Conservation (phyloP, 2,888 invertebrate species). For the Drosophila kambysellisi region DNA sequence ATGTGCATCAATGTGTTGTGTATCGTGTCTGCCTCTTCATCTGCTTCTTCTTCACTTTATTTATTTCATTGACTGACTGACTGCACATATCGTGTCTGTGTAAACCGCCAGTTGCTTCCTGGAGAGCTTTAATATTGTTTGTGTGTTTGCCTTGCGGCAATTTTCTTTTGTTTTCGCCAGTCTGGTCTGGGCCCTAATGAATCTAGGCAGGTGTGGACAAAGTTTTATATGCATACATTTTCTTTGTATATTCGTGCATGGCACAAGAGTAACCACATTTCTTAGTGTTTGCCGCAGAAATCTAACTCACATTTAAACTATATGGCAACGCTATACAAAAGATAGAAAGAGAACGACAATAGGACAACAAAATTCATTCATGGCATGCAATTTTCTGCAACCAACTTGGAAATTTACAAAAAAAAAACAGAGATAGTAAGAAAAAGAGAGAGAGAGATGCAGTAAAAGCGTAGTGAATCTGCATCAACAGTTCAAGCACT, state of each 20-base stretch:
- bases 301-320: slow-evolving; percentile 2
- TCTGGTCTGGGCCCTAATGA: slow-evolving; percentile 22
- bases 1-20: slow-evolving; percentile 48
- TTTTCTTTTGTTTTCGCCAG: slow-evolving; percentile 62
- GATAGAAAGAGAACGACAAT: slow-evolving; percentile 2
- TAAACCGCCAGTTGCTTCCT: slow-evolving; percentile 56
- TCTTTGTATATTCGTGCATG: slow-evolving; percentile 12
- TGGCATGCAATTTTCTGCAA: slow-evolving; percentile 9
- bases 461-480: slow-evolving; percentile 10
- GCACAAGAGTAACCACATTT: slow-evolving; percentile 37
- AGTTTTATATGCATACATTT: slow-evolving; percentile 1
- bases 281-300: background rate
- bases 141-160: slow-evolving; percentile 41
- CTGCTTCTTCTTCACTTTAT: slow-evolving; percentile 29
- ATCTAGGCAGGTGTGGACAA: slow-evolving; percentile 35
- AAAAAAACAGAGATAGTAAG: slow-evolving; percentile 9
- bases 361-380: background rate
- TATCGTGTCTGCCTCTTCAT: slow-evolving; percentile 4
- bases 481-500: slow-evolving; percentile 16
- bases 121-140: slow-evolving; percentile 45
- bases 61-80: slow-evolving; percentile 43
- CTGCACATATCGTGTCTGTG: slow-evolving; percentile 45
- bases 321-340: slow-evolving; percentile 4
- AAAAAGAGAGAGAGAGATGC: background rate
- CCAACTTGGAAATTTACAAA: slow-evolving; percentile 18